Base-by-base conservation (phyloP, 2,797 vertebrate species). In the Lerista edwardsae region DNA sequence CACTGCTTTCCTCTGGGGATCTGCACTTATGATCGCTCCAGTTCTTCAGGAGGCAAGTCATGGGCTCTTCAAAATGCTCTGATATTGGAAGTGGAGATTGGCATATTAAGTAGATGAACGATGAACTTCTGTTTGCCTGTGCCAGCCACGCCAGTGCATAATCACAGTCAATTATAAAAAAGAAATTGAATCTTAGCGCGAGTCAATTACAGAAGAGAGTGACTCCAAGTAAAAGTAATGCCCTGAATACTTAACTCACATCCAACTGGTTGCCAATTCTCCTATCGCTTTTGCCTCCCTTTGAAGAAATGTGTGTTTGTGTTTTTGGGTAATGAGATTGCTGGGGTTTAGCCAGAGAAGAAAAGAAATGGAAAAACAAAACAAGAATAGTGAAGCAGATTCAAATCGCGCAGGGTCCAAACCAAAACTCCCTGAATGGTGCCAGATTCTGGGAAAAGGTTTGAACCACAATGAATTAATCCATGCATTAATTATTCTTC, bases 1-100 rank as follows among this genome's bases (percentile, higher is more conserved):
- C 47, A 93, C 82, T 44, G 91, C 92, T 73, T 95, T 95, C 86
- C 92, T 94, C 34, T 94, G 93, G 93, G 94, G 91, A 68, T 61
- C 93, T 41, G 92, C 92, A 77, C 87, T 94, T 68, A 93, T 93
- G 94, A 91, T 93, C 64, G 65, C 87, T 91, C 91, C 86, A 0
- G 89, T 94, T 90, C 94, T 95, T 88, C 41, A 91, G 36, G 88
- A 95, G 90, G 93, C 83, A 92, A 93, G 91, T 92, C 71, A 59
- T 77, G 72, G 81, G 83, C 83, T 88, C 90, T 90, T 91, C 72
- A 11, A 87, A 91, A 79, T 75, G 84, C 61, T 86, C 84, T 83
- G 36, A 4, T 34, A 44, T 11, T 86, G 47, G 79, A 79, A 75
- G 69, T 25, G 88, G 84, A 90, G 41, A 84, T 75, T 69, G 0